Evolutionary conservation across 2,888 invertebrate genomes (phyloP).

Genomic region (Bruchidius siliquastri): DNA sequence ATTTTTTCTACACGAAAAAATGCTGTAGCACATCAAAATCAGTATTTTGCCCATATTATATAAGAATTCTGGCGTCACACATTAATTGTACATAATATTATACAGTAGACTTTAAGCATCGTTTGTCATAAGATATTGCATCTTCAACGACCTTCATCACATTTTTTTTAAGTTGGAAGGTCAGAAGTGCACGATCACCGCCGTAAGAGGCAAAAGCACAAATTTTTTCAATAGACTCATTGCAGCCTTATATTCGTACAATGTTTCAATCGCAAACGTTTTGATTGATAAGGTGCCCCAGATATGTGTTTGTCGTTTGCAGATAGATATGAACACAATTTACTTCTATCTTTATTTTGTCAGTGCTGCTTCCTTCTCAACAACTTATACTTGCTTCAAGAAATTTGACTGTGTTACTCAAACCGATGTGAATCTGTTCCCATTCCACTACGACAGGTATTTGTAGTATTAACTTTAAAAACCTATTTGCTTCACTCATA

Average conservation of each 20-base stretch:
- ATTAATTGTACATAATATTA: background rate
- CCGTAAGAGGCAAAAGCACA: background rate
- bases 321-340: too few relatives aligned
- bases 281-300: background rate
- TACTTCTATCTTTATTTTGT: too few relatives aligned
- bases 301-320: too few relatives aligned
- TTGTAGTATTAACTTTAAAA: too few relatives aligned
- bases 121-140: background rate
- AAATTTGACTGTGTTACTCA: too few relatives aligned
- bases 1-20: background rate
- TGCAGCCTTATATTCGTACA: background rate
- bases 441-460: too few relatives aligned
- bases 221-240: too few relatives aligned
- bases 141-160: background rate
- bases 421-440: too few relatives aligned
- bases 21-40: background rate
- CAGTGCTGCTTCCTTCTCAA: too few relatives aligned
- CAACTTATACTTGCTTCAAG: too few relatives aligned
- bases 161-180: background rate
- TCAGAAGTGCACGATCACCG: background rate
- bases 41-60: conserved; percentile 1
- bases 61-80: conserved; percentile 3
- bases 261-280: background rate
- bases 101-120: background rate
- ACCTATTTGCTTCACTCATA: too few relatives aligned